Base-by-base conservation (phyloP, 2,888 invertebrate genomes). In the Phoronis australis region DNA sequence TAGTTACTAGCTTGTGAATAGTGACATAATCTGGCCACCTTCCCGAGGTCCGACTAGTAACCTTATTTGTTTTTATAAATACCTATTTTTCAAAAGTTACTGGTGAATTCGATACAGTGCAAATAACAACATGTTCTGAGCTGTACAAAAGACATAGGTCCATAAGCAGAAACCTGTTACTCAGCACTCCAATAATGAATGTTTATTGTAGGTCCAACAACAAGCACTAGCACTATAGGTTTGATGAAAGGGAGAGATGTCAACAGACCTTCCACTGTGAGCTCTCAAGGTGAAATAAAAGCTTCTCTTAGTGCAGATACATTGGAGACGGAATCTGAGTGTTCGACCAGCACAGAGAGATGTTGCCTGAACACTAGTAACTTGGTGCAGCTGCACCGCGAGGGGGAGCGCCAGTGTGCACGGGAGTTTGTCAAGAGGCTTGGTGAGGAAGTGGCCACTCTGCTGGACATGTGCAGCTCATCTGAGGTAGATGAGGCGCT, bases 401-500 rank as follows among this genome's bases (percentile, higher is more conserved):
- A 55, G n/a, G 55, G 62, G 39, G 92, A 93, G 73, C 81, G 90
- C 45, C 88, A 90, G 70, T 91, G 91, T 71, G 90, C 92, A 0
- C 80, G 87, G 21, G 86, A 87, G 68, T 93, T 91, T 72, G 85
- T 88, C 0, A 85, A 86, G 66, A 87, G 87, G 0, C 71, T 92
- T 23, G 82, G 83, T 53, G 84, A 87, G 50, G 78, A 90, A 37
- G 80, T 94, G 12, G 90, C 91, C 0, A 85, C 86, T 67, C 79
- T 93, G 1, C 75, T 89, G 41, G 80, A 84, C 23, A 78, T 90
- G 1, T 82, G 87, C 55, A 88, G 88, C 59, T 87, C 89, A 48
- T 86, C 90, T 59, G 90, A 92, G 76, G 87, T 93, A 22, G 94
- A 95, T 68, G 90, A 91, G 73, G 87, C 88, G 0, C 82, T 95